Evolutionary conservation across 1,140 invertebrate species (phyloP).

Genomic region (Pteromalus puparum): DNA sequence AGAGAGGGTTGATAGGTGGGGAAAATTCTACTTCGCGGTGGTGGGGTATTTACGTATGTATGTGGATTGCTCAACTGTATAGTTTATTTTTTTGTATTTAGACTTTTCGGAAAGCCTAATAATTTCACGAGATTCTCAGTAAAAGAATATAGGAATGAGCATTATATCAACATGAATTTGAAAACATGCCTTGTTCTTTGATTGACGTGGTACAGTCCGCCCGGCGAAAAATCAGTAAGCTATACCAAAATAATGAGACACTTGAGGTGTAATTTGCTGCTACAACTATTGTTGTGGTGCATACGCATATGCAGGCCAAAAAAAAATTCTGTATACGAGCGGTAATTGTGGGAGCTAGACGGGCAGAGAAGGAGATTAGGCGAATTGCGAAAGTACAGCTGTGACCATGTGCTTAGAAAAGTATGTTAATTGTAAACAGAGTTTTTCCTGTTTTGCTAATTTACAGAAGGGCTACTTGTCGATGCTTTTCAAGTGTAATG

Average conservation of each 20-base stretch:
- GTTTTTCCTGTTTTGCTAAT: conserved; percentile 12
- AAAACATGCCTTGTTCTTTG: no score
- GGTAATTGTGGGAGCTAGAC: not conserved
- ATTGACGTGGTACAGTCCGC: not conserved
- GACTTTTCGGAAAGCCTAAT: no score
- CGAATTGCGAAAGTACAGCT: not conserved
- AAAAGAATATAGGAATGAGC: no score
- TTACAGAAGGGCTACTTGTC: not conserved
- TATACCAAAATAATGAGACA: conserved; percentile 18
- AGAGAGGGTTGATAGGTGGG: not conserved
- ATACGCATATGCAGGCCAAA: not conserved
- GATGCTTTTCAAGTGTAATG: not conserved
- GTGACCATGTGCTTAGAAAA: not conserved
- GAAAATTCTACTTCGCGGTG: no score
- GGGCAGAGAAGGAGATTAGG: not conserved
- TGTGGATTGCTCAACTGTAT: no score
- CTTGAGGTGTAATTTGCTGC: not conserved
- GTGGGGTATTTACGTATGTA: no score
- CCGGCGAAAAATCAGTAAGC: not conserved
- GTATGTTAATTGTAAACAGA: conserved; percentile 24
- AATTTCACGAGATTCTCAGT: no score
- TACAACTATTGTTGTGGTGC: not conserved
- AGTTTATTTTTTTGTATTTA: no score
- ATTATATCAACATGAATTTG: no score
- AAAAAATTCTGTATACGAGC: not conserved